A percentile compares a stretch with the other conserved stretches of the same genome.
Conservation (phyloP, 2,888 invertebrate genomes). For the Drosophila paramelanica region DNA sequence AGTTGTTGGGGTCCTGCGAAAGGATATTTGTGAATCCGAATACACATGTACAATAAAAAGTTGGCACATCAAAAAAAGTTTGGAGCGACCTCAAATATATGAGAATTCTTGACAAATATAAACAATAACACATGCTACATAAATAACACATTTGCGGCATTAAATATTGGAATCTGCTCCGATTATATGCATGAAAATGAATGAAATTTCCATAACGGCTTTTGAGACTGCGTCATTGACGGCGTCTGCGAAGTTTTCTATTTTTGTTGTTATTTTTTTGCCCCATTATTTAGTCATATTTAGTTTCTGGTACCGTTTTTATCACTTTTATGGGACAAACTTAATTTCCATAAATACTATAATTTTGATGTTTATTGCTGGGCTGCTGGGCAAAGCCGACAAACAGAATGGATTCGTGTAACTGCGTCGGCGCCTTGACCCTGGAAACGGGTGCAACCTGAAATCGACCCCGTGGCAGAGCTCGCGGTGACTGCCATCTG, state of each 20-base stretch:
- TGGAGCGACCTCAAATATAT: not conserved
- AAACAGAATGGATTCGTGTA: constrained; percentile 20
- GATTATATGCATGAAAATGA: constrained; percentile 40
- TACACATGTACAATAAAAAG: constrained; percentile 10
- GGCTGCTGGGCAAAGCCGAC: constrained; percentile 29
- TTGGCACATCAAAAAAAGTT: constrained; percentile 33
- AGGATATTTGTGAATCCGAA: not conserved
- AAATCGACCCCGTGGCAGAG: not conserved
- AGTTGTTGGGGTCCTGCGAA: constrained; percentile 3
- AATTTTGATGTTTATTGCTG: constrained; percentile 61
- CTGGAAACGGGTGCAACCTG: constrained; percentile 6
- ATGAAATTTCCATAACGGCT: constrained; percentile 41
- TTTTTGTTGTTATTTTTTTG: constrained; percentile 21
- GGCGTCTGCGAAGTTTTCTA: constrained; percentile 54
- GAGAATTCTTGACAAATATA: constrained; percentile 34
- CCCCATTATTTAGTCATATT: constrained; percentile 3
- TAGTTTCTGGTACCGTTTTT: constrained; percentile 23
- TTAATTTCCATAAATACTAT: constrained; percentile 39
- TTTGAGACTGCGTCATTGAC: constrained; percentile 25
- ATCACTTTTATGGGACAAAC: constrained; percentile 7
- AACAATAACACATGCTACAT: constrained; percentile 49
- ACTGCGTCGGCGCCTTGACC: constrained; percentile 10
- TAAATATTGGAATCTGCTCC: constrained; percentile 43
- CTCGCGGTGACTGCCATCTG: not conserved
- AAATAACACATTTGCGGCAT: constrained; percentile 57